Evolutionary conservation across 2,888 invertebrate genomes (phyloP), one percentile per base, ranked within the genome.

Genomic region (Acronicta alni): DNA sequence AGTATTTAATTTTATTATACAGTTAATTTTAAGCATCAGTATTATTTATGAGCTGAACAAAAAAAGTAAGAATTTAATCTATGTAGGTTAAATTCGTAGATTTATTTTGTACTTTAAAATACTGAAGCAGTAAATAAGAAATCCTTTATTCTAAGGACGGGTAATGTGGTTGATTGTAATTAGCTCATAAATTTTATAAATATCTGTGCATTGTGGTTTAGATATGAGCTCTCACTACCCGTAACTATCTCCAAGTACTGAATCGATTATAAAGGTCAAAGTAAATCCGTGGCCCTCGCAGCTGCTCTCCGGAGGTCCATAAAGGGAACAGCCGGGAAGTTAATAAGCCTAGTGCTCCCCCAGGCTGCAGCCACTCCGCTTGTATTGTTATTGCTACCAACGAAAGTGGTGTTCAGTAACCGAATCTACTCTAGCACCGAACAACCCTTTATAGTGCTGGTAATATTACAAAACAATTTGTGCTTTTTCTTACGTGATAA

Each of bases 261-360:
- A 54, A 54, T 61, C 56, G 54, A 67, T 75, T 67, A 58, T 20
- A 56, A 48, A 61, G 60, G 60, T 57, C 56, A 47, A 45, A 65
- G 65, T 53, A 66, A 77, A 64, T 70, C 54, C 54, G 43, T 26
- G 52, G 37, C 51, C 38, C 54, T 68, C 49, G 32, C 54, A 65
- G 72, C 64, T 35, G 35, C 51, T 56, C 75, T 72, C 69, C 20
- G 10, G 62, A 72, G 75, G 43, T 49, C 54, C 49, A 65, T 69
- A 61, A 65, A 52, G 52, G 30, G 58, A 54, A 39, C 59, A 57
- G 55, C 46, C 57, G 75, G 59, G 49, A 63, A 69, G 62, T 64
- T 69, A 75, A 78, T 72, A 78, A 78, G 69, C 64, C 76, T 48
- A 64, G 63, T 53, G 72, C 56, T 60, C 62, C 61, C 58, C 63